Base-by-base conservation (phyloP, 2,888 invertebrate genomes). In the Chalcosyrphus nemorum region DNA sequence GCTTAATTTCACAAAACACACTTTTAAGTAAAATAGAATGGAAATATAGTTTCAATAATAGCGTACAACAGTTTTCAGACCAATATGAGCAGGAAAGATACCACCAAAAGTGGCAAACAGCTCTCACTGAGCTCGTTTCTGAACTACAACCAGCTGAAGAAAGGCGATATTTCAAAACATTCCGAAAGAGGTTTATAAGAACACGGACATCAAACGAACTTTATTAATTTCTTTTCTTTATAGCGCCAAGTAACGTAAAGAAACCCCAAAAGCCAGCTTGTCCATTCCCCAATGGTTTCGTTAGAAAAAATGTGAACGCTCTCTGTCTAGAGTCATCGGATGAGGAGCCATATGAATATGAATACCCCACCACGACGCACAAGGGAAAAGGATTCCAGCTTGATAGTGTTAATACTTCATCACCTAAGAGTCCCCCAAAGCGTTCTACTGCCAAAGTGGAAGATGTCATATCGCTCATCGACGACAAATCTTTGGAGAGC, bases 101-200 rank as follows among this genome's bases (percentile, higher is more conserved):
- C 32, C 3, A 13, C 15, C 1, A 75, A 52, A 41, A 50, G 1
- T 11, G 70, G 81, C 4, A 89, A 88, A 35, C 89, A 89, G 27
- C 86, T 89, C 68, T 88, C 89, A 0, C 74, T 90, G 68, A 88
- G 88, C 57, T 86, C 89, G 7, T 90, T 90, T 66, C 76, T 90
- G 24, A 89, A 87, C 9, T 85, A 87, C 9, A 87, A 85, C 21
- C 87, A 87, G 19, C 57, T 56, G 0, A 86, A 86, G 65, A 74
- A 72, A n/a, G 80, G 59, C 35, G 27, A 57, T 13, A 4, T 43
- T 3, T 7, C 57, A 6, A 71, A 38, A 27, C 35, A 0, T 2
- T 6, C 13, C 6, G 38, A 59, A 7, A 66, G 19, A 50, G 63
- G 74, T 74, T 45, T 45, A 17, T n/a, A n/a, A n/a, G 5, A 68